These are phyloP conservation scores for Simalia tracyae DNA, from an alignment of 2,797 vertebrate species.

Conservation along the genomic window DNA sequence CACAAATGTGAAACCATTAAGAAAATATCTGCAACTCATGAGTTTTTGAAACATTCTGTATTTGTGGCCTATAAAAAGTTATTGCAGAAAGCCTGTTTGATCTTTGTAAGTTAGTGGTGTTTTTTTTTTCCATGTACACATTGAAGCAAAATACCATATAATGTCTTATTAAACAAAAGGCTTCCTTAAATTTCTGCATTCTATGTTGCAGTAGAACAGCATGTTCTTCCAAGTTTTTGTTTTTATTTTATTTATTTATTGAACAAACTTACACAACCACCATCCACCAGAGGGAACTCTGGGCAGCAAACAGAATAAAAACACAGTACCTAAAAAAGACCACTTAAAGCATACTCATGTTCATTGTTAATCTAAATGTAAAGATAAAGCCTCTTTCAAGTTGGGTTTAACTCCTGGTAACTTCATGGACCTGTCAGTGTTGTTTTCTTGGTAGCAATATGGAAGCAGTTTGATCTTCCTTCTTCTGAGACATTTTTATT, in stretches of 20 bases:
- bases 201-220: not conserved
- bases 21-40: not conserved
- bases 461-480: not conserved
- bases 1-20: not conserved
- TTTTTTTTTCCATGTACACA: not conserved
- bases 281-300: not conserved
- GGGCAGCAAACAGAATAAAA: not conserved
- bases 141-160: not conserved
- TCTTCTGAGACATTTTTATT: not conserved
- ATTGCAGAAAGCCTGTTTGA: not conserved
- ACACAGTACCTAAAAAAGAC: not conserved
- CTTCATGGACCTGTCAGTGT: not conserved
- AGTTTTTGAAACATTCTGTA: not conserved
- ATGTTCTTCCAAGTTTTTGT: not conserved
- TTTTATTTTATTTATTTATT: not conserved
- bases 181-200: not conserved
- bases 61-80: not conserved
- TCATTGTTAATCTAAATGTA: not conserved
- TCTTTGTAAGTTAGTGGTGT: not conserved
- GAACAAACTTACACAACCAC: not conserved
- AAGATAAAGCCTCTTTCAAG: not conserved
- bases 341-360: not conserved
- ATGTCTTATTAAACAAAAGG: not conserved
- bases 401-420: not conserved
- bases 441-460: not conserved